Evolutionary conservation across 2,113 vertebrate genomes (phyloP), one percentile per base, ranked within the genome.

Genomic region (Rhabdomys dilectus): DNA sequence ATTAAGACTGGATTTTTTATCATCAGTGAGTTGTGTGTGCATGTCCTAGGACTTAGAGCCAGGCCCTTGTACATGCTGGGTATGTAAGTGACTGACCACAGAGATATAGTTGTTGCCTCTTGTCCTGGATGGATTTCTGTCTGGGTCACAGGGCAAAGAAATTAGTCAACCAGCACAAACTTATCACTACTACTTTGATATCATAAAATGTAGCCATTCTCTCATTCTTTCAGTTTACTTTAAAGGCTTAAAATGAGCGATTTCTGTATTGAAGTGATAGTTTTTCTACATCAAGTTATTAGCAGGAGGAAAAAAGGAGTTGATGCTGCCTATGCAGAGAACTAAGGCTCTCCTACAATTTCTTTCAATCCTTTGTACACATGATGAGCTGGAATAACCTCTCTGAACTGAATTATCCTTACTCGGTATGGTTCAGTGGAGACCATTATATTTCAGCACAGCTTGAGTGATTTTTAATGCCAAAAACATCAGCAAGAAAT

Each of bases 391-490:
- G 98, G 98, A 98, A 98, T 99, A 98, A 99, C 98, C 98, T 98
- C 95, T 86, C 97, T 99, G 98, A 98, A 98, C 98, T 98, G 98
- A 99, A 99, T 99, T 99, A 99, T 99, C 98, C 98, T 98, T 98
- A 98, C 91, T 97, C 97, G 97, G 97, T 96, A 98, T 97, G 98
- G 98, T 98, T 99, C 98, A 98, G 98, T 97, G 98, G 98, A 98
- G 98, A 98, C 98, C 98, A 99, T 99, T 99, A 98, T 98, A 99
- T 98, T 98, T 98, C 98, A 98, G 98, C 98, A 98, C 98, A 98
- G 98, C 98, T 98, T 98, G 98, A 99, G 97, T 98, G 99, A 99
- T 99, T 99, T 99, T 98, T 98, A 99, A 98, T 98, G 98, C 98
- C 98, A 98, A 98, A 99, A 99, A 98, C 98, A 98, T 98, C 98